Base-by-base conservation (phyloP, 2,888 invertebrate species). In the Lymantria dispar region DNA sequence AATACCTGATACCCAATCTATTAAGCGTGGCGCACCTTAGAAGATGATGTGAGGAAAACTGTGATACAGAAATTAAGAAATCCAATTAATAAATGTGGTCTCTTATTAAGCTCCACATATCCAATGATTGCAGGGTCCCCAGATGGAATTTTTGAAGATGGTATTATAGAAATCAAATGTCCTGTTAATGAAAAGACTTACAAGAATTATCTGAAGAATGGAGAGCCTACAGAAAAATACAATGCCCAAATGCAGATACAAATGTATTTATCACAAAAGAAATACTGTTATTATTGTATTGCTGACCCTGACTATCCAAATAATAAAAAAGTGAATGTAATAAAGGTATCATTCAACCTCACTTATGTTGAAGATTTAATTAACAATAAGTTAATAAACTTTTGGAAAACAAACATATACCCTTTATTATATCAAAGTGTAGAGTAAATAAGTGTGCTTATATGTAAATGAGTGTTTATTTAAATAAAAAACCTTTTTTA, bases 111-210 rank as follows among this genome's bases (percentile, higher is more conserved):
- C 38, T 15, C 45, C 33, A 29, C 66, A 8, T 61, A 59, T 46
- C 67, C 65, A 0, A 70, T 68, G 60, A 47, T 70, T 39, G 70
- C 69, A 31, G 69, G 58, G n/a, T 70, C 71, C 7, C 69, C 68
- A 42, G 70, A 73, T 64, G n/a, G n/a, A n/a, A n/a, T n/a, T n/a
- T n/a, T n/a, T n/a, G n/a, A n/a, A n/a, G n/a, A n/a, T n/a, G n/a
- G n/a, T n/a, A n/a, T n/a, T n/a, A n/a, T n/a, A n/a, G n/a, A n/a
- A n/a, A n/a, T n/a, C n/a, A n/a, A n/a, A n/a, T n/a, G n/a, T n/a
- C n/a, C n/a, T n/a, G n/a, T n/a, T n/a, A n/a, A n/a, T n/a, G n/a
- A n/a, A n/a, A n/a, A n/a, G n/a, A n/a, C n/a, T n/a, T n/a, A n/a
- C n/a, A n/a, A n/a, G n/a, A n/a, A n/a, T n/a, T n/a, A n/a, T n/a